These are phyloP conservation scores for Theristicus caerulescens DNA, from an alignment of 2,113 vertebrate genomes.

Conservation along the genomic window DNA sequence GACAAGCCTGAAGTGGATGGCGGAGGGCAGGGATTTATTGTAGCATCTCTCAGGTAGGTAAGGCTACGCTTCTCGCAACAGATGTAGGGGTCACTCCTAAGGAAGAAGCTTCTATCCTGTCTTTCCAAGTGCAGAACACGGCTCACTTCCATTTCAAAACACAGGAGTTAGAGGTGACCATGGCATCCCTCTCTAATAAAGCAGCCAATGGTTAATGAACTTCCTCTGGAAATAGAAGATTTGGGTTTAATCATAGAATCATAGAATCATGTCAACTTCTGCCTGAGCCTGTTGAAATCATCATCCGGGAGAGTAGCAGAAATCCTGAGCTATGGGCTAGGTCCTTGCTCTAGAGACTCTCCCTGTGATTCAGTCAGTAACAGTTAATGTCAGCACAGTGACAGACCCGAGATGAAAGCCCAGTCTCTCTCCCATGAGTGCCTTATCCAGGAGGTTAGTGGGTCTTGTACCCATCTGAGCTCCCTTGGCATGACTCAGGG, in stretches of 20 bases:
- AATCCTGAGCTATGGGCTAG: background rate
- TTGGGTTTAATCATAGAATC: background rate
- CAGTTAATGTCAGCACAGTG: background rate
- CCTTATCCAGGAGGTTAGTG: background rate
- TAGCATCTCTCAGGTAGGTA: background rate
- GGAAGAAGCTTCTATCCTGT: background rate
- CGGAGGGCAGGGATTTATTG: background rate
- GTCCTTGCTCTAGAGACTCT: background rate
- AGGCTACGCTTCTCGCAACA: accelerated
- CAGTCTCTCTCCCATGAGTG: background rate
- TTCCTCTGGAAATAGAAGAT: background rate
- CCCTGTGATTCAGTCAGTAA: background rate
- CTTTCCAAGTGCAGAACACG: accelerated
- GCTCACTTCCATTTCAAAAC: background rate
- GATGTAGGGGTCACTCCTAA: background rate
- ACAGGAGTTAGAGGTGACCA: background rate
- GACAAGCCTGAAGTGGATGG: background rate
- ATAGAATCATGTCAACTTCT: background rate
- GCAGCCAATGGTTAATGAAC: background rate
- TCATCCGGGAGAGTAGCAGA: background rate
- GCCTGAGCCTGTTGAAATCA: background rate
- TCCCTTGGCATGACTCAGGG: background rate
- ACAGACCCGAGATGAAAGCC: background rate
- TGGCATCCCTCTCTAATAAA: background rate
- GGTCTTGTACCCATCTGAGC: background rate